Conservation (phyloP, 2,888 invertebrate genomes). For the Phalera bucephala region DNA sequence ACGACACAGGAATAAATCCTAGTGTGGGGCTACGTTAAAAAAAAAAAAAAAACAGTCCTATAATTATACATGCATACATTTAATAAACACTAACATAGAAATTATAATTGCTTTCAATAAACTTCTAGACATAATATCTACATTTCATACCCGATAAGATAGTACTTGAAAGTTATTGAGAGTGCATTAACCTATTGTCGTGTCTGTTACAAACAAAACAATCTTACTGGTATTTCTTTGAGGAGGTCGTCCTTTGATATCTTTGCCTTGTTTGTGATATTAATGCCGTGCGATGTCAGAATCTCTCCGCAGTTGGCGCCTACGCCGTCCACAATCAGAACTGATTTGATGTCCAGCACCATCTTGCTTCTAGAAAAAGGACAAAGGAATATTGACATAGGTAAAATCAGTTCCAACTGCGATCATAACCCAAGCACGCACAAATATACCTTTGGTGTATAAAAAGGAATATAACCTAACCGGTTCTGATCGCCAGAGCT, state of each 20-base stretch:
- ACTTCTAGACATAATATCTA: no score
- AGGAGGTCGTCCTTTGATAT: constrained; percentile 90
- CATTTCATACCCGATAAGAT: no score
- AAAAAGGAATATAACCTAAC: no score
- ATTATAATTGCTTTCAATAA: no score
- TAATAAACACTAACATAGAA: no score
- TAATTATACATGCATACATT: no score
- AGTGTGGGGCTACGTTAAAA: no score
- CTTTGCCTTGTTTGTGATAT: constrained; percentile 90
- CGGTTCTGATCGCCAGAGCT: no score
- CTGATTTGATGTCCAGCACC: constrained; percentile 87
- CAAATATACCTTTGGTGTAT: no score
- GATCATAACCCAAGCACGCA: not conserved
- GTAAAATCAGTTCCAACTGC: no score
- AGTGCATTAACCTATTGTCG: constrained; percentile 48
- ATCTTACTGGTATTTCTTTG: constrained; percentile 86
- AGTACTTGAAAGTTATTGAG: constrained; percentile 3
- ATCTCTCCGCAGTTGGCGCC: constrained; percentile 92
- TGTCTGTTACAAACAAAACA: constrained; percentile 3
- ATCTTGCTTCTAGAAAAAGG: constrained; percentile 73
- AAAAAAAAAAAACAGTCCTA: no score
- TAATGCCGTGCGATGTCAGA: constrained; percentile 88
- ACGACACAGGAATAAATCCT: no score
- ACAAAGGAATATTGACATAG: not conserved
- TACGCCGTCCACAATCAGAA: constrained; percentile 96